Conservation (phyloP, 2,888 invertebrate genomes). For the Agonum fuliginosum region DNA sequence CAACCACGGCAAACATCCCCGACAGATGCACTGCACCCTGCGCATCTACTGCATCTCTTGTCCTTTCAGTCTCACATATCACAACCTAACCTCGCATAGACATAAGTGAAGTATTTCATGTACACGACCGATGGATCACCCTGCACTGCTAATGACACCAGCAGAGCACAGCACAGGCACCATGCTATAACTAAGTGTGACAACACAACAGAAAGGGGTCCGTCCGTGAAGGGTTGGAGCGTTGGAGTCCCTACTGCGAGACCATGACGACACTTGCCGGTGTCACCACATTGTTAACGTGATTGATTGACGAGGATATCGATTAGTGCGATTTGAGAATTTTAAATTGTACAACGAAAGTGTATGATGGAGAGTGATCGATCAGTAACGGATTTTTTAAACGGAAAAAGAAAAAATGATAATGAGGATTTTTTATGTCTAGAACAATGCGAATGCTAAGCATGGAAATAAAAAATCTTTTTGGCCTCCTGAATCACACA, state of each 20-base stretch:
- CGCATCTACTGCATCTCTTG: too few species aligned
- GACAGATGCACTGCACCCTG: too few species aligned
- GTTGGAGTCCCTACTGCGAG: neutral
- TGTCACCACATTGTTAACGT: conserved; percentile 68
- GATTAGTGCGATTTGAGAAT: conserved; percentile 42
- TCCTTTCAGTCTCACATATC: too few species aligned
- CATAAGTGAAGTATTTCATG: conserved; percentile 19
- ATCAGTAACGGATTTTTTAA: conserved; percentile 41
- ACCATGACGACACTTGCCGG: conserved; percentile 65
- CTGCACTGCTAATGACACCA: conserved; percentile 25
- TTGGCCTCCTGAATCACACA: too few species aligned
- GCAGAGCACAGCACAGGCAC: neutral
- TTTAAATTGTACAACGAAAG: too few species aligned
- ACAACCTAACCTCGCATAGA: too few species aligned
- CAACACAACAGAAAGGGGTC: conserved; percentile 24
- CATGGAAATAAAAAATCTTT: too few species aligned
- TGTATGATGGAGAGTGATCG: conserved; percentile 19
- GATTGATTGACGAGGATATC: conserved; percentile 66
- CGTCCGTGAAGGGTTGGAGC: conserved; percentile 34
- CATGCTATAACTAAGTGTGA: conserved; percentile 42
- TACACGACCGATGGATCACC: conserved; percentile 45
- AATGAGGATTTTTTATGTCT: too few species aligned
- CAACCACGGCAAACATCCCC: too few species aligned
- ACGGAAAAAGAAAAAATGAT: too few species aligned
- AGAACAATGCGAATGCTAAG: too few species aligned